phyloP scores from a whole-genome alignment of 2,888 invertebrate genomes.

The Dynastes maya region DNA sequence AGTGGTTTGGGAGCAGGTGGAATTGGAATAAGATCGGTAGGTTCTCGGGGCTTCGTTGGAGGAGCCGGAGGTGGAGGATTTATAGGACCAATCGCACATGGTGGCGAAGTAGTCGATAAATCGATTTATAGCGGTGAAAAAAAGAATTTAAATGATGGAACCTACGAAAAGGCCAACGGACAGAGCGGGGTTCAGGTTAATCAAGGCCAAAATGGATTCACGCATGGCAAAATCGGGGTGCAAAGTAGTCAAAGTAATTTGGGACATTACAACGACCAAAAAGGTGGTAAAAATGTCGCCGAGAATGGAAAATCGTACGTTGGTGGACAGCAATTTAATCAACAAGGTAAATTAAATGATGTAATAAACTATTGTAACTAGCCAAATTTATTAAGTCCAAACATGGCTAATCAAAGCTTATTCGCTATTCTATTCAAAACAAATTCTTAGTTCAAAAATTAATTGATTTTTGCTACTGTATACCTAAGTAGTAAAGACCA shows the following conservation, averaged over 20 bases:
- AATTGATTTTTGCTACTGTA: too few relatives aligned
- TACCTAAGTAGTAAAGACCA: too few relatives aligned
- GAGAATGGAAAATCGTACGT: conserved; percentile 76
- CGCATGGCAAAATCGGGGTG: conserved; percentile 72
- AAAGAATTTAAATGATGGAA: conserved; percentile 74
- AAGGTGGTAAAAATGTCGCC: conserved; percentile 75
- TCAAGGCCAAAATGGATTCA: conserved; percentile 75
- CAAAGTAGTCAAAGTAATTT: conserved; percentile 70
- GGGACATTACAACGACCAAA: conserved; percentile 74
- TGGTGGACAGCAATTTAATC: conserved; percentile 74
- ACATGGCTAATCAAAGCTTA: not conserved
- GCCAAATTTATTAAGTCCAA: not conserved
- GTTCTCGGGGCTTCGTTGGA: conserved; percentile 58
- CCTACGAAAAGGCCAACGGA: conserved; percentile 73
- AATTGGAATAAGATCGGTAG: conserved; percentile 47
- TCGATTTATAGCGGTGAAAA: conserved; percentile 74
- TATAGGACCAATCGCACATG: conserved; percentile 50
- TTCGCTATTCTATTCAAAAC: too few relatives aligned
- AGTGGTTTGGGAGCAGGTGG: conserved; percentile 48
- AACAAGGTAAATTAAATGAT: conserved; percentile 71
- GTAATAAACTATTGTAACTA: too few relatives aligned
- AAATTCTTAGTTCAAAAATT: too few relatives aligned
- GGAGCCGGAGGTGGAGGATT: conserved; percentile 62
- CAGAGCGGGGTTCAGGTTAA: conserved; percentile 74
- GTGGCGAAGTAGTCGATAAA: conserved; percentile 72